These are phyloP conservation scores for Drosophila melanocephala DNA, from an alignment of 2,888 invertebrate species.

Conservation along the genomic window DNA sequence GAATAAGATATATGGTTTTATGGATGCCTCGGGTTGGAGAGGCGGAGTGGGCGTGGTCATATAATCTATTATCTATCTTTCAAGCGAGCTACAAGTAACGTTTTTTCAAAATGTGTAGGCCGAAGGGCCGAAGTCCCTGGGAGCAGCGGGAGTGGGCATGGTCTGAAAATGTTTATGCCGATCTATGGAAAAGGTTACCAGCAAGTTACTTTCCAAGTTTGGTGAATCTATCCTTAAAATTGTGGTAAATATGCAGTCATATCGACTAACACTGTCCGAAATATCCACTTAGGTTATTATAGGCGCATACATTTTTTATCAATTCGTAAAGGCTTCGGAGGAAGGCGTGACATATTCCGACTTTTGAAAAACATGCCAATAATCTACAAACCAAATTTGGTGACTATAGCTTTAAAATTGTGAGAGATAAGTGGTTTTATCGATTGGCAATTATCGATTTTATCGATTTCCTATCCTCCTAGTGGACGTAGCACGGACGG, in stretches of 20 bases:
- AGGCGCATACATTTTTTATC: too few relatives aligned
- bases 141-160: too few relatives aligned
- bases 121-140: too few relatives aligned
- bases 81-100: too few relatives aligned
- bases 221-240: neutral
- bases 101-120: neutral
- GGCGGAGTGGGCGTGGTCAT: too few relatives aligned
- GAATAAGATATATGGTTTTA: accelerated
- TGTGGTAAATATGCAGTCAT: neutral
- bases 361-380: neutral
- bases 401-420: neutral
- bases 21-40: neutral
- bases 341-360: neutral
- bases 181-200: neutral
- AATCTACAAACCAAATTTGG: neutral
- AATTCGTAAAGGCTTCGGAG: too few relatives aligned
- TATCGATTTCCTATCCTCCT: neutral
- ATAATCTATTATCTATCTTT: too few relatives aligned
- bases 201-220: neutral
- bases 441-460: neutral
- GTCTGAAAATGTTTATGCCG: neutral
- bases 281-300: neutral
- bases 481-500: neutral
- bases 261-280: neutral
- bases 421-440: neutral